Evolutionary conservation across 1,140 invertebrate species (phyloP).

Genomic region (Cephus cinctus): DNA sequence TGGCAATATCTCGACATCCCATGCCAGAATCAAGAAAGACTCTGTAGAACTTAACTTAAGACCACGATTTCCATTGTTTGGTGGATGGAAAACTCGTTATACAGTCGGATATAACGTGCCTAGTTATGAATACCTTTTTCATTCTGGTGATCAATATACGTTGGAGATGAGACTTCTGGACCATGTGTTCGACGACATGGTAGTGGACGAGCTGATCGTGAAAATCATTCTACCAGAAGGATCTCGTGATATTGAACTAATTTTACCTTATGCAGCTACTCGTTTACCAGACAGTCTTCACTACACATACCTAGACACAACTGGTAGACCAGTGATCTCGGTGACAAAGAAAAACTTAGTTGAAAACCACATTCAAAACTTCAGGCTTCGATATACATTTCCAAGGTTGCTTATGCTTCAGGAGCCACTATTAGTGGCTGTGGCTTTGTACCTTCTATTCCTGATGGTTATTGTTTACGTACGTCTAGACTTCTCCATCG

Average conservation of each 20-base stretch:
- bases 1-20: constrained; percentile 98
- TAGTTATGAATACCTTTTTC: constrained; percentile 92
- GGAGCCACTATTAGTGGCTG: constrained; percentile 87
- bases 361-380: constrained; percentile 95
- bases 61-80: constrained; percentile 96
- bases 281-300: constrained; percentile 75
- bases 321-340: constrained; percentile 86
- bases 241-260: constrained; percentile 76
- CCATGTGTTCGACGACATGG: constrained; percentile 96
- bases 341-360: constrained; percentile 88
- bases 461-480: constrained; percentile 92
- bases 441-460: constrained; percentile 89
- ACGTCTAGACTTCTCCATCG: constrained; percentile 92
- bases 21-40: constrained; percentile 83
- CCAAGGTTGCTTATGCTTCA: constrained; percentile 83
- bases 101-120: constrained; percentile 97
- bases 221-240: constrained; percentile 96
- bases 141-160: constrained; percentile 77
- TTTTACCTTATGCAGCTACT: constrained; percentile 79
- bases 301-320: constrained; percentile 94
- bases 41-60: constrained; percentile 92
- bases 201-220: constrained; percentile 86
- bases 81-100: constrained; percentile 98
- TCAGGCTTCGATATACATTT: constrained; percentile 86
- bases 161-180: constrained; percentile 92